Base-by-base conservation (phyloP, 1,140 invertebrate genomes). In the Nasonia giraulti region DNA sequence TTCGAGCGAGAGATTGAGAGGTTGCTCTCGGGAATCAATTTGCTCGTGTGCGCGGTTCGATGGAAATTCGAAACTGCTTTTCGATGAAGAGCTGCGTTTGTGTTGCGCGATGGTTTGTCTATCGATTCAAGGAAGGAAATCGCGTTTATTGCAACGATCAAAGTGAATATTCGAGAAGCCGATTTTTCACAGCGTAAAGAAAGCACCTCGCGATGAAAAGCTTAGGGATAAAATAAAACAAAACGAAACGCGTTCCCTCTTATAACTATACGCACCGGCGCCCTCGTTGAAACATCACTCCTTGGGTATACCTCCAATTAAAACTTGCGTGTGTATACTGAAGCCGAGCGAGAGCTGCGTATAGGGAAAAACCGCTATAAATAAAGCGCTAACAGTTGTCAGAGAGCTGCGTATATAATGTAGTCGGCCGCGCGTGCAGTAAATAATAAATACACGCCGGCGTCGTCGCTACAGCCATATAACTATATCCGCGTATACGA, bases 391-490 rank as follows among this genome's bases (percentile, higher is more conserved):
- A n/a, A 66, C 17, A 50, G 62, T 68, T 37, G 81, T 62, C 27
- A 37, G 5, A 55, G 80, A 55, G 80, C 23, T 40, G 14, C 27
- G n/a, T 8, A 33, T 27, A 37, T 37, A 37, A 37, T 3, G 33
- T 37, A n/a, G 17, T 75, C 50, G 80, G 11, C 20, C 73, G 40
- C 74, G 40, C 6, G n/a, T 3, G 33, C 74, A 50, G 81, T 82
- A 82, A 83, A 83, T 83, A 83, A 76, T 83, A 82, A 82, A 66
- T 37, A 44, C 37, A 20, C 69, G 1, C 31, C n/a, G 50, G 0
- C 74, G 74, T 37, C 20, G 33, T 7, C 6, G 5, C 69, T 27
- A 27, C 27, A 27, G 27, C 27, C 27, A 68, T 71, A 37, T 7
- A 20, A 75, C 27, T 31, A 37, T 37, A 37, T 37, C 33, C 33